Evolutionary conservation across 2,113 vertebrate genomes (phyloP).

Genomic region (Gavia stellata): DNA sequence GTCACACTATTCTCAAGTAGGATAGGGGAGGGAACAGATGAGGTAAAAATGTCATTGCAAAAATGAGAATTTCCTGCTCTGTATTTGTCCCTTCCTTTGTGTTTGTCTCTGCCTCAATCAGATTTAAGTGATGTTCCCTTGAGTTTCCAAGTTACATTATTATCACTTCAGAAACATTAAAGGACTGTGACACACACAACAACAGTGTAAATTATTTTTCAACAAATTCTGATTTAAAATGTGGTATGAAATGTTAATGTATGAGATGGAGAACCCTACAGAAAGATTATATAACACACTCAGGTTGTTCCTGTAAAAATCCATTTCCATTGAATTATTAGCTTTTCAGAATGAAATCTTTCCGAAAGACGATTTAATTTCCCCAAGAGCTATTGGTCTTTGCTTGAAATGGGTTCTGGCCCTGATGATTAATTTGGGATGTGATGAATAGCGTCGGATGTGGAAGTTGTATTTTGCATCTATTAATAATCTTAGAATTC

Average conservation of each 20-base stretch:
- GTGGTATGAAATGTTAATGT: conserved; percentile 3
- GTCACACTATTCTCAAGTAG: not conserved
- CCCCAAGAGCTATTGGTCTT: conserved; percentile 53
- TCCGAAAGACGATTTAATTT: conserved; percentile 74
- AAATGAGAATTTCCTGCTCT: not conserved
- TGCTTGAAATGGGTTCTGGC: conserved; percentile 60
- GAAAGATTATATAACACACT: conserved; percentile 53
- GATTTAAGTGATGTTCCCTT: not conserved
- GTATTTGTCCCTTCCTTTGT: not conserved
- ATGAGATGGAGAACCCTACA: conserved; percentile 1
- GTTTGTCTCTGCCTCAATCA: not conserved
- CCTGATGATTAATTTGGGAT: conserved; percentile 66
- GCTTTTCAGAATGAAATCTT: conserved; percentile 64
- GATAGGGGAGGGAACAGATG: not conserved
- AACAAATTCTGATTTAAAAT: conserved; percentile 44
- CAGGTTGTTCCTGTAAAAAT: conserved; percentile 56
- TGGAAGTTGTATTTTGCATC: conserved; percentile 40
- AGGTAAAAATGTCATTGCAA: conserved; percentile 13
- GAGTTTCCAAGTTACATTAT: not conserved
- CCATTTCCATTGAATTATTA: conserved; percentile 72
- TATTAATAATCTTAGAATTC: conserved; percentile 46
- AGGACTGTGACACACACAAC: not conserved
- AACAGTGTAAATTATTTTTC: conserved; percentile 34
- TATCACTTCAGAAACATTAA: not conserved
- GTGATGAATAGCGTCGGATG: conserved; percentile 63